These are phyloP conservation scores for Argopecten irradians DNA, from an alignment of 1,140 invertebrate genomes.

Conservation along the genomic window DNA sequence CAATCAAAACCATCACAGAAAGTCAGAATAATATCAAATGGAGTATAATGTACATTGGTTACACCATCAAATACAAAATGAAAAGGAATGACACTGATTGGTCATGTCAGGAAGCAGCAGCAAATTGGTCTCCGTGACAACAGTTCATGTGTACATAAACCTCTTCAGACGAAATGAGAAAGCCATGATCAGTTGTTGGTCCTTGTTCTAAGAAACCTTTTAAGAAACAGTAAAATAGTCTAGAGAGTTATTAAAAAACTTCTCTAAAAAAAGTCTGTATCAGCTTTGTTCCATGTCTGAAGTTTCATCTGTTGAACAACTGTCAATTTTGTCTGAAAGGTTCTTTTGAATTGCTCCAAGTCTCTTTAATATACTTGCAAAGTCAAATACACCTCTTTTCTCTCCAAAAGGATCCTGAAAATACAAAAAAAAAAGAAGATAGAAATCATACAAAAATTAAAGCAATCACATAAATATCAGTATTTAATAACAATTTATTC, in stretches of 20 bases:
- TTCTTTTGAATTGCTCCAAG: slow-evolving; percentile 35
- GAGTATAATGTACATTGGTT: neutral
- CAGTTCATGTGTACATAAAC: neutral
- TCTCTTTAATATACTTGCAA: slow-evolving; percentile 36
- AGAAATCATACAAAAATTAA: neutral
- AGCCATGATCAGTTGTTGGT: neutral
- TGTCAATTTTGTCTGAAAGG: slow-evolving; percentile 29
- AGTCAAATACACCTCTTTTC: slow-evolving; percentile 37
- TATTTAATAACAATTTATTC: neutral
- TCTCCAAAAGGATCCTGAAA: slow-evolving; percentile 42
- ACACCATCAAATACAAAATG: neutral
- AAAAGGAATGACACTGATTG: neutral
- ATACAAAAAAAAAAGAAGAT: neutral
- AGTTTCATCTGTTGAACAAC: neutral
- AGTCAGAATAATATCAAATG: neutral
- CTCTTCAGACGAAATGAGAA: neutral
- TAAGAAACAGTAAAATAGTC: neutral
- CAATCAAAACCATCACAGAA: neutral
- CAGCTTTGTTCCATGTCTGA: slow-evolving; percentile 27
- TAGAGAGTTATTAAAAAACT: neutral
- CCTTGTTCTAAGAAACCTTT: neutral
- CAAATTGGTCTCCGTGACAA: neutral
- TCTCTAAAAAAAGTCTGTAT: neutral
- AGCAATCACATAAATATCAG: neutral
- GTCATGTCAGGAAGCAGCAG: neutral